Conservation (phyloP, 2,888 invertebrate species). For the Mesochorus sp. region DNA sequence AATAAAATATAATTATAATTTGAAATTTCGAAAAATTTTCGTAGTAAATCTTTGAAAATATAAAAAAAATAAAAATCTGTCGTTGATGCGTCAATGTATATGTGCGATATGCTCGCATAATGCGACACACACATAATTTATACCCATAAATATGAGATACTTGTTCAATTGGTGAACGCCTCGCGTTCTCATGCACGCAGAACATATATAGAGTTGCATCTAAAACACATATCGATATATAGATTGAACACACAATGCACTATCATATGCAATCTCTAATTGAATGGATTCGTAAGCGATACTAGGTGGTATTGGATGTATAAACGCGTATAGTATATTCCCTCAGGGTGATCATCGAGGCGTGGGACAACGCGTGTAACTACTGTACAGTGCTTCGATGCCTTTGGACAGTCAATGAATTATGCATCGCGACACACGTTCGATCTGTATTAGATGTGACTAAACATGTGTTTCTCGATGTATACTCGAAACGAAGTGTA, state of each 20-base stretch:
- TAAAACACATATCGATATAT: neutral
- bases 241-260: neutral
- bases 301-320: slow-evolving; percentile 7
- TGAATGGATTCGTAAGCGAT: slow-evolving; percentile 54
- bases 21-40: no score
- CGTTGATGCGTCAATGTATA: no score
- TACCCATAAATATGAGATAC: neutral
- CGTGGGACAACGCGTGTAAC: slow-evolving; percentile 40
- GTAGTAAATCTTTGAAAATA: no score
- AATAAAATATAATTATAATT: no score
- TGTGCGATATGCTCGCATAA: no score
- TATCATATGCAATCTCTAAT: slow-evolving; percentile 46
- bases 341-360: slow-evolving; percentile 46
- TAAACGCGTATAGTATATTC: slow-evolving; percentile 35
- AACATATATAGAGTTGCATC: neutral
- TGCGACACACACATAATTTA: neutral
- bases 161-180: neutral
- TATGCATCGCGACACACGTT: slow-evolving; percentile 40
- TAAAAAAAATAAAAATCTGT: no score
- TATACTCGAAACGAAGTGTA: no score
- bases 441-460: slow-evolving; percentile 5
- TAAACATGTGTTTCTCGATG: neutral
- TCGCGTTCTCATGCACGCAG: neutral
- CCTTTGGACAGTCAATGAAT: slow-evolving; percentile 48
- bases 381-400: slow-evolving; percentile 5